Conservation (phyloP, 2,797 vertebrate genomes). For the Phalloptychus januarius region DNA sequence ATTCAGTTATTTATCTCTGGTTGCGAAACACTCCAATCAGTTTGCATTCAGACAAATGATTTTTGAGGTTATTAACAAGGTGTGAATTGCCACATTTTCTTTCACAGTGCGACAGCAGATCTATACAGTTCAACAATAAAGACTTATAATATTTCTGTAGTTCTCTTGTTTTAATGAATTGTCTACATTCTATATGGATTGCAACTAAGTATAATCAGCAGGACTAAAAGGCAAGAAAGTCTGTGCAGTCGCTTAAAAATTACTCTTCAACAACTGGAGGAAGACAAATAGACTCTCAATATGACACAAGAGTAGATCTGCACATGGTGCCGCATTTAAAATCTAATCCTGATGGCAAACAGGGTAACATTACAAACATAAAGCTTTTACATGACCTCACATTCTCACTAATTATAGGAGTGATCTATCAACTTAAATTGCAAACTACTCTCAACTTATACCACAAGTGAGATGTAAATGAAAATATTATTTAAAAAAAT, state of each 20-base stretch:
- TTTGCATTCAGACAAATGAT: neutral
- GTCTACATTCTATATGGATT: neutral
- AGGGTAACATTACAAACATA: neutral
- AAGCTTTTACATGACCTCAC: neutral
- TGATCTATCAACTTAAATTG: neutral
- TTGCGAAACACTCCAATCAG: neutral
- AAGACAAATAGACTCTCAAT: no score
- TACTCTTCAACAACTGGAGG: neutral
- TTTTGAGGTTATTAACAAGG: neutral
- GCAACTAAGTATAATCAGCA: neutral
- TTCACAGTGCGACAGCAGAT: neutral
- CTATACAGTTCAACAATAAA: neutral
- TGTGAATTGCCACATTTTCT: neutral
- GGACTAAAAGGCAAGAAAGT: no score
- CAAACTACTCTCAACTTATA: neutral
- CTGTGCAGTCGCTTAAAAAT: no score
- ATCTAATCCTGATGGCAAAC: neutral
- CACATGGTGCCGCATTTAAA: neutral
- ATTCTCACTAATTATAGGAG: neutral
- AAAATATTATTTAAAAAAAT: neutral
- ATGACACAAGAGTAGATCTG: neutral
- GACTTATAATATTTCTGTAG: neutral
- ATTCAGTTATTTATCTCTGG: neutral
- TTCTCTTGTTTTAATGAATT: neutral
- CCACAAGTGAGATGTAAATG: neutral